Conservation (phyloP, 2,113 vertebrate species). For the Nothocercus nigrocapillus region DNA sequence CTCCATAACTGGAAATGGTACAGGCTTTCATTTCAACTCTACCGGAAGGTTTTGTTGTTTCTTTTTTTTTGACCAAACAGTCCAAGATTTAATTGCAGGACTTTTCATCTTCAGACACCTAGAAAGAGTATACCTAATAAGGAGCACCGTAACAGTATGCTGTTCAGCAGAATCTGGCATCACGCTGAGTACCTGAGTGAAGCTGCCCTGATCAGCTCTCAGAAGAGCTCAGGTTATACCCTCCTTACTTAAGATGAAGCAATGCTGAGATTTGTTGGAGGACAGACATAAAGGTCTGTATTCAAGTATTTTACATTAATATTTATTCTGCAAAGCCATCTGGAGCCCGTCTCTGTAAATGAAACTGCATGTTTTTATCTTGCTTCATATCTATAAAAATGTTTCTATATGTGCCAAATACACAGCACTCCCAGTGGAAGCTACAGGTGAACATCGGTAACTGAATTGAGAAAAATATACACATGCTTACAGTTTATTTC, state of each 20-base stretch:
- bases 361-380: background rate
- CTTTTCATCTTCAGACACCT: background rate
- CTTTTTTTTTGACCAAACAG: background rate
- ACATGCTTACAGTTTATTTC: slow-evolving; percentile 95
- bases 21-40: background rate
- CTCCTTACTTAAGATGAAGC: background rate
- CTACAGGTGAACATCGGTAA: background rate
- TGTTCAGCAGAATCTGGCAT: background rate
- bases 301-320: background rate
- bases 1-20: background rate
- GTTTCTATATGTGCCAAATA: background rate
- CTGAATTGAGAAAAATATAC: background rate
- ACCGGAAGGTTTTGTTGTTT: background rate
- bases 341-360: background rate
- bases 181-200: background rate
- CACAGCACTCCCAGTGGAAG: background rate
- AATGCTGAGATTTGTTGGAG: background rate
- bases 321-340: background rate
- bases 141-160: background rate
- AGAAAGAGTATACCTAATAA: background rate
- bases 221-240: background rate
- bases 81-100: background rate
- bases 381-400: background rate
- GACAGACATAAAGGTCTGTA: background rate
- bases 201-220: background rate